Conservation (phyloP, 2,888 invertebrate genomes). For the Melinaea menophilus region DNA sequence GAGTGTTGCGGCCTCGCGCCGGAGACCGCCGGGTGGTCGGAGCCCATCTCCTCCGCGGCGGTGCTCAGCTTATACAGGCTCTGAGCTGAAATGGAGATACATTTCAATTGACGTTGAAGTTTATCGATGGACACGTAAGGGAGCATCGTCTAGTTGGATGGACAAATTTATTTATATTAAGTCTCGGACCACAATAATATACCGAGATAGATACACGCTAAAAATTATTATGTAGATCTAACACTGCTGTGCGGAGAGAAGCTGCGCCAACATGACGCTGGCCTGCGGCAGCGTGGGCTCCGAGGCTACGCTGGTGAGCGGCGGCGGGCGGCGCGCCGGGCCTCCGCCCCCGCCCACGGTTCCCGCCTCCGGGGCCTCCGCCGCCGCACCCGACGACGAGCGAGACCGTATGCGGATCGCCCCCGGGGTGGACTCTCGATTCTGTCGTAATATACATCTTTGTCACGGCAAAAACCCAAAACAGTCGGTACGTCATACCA, state of each 20-base stretch:
- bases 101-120: too few relatives aligned
- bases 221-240: slow-evolving; percentile 43
- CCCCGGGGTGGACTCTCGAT: slow-evolving; percentile 52
- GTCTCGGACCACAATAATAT: too few relatives aligned
- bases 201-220: too few relatives aligned
- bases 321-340: slow-evolving; percentile 65
- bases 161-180: too few relatives aligned
- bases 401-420: slow-evolving; percentile 62
- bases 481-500: too few relatives aligned
- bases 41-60: slow-evolving; percentile 56
- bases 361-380: slow-evolving; percentile 64
- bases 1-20: slow-evolving; percentile 59
- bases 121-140: too few relatives aligned
- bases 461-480: background rate
- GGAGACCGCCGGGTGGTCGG: slow-evolving; percentile 63
- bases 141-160: too few relatives aligned
- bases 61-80: slow-evolving; percentile 73
- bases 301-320: slow-evolving; percentile 85
- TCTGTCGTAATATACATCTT: slow-evolving; percentile 38
- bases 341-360: slow-evolving; percentile 69
- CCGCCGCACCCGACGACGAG: slow-evolving; percentile 70
- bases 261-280: slow-evolving; percentile 89
- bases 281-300: slow-evolving; percentile 84
- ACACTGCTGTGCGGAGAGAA: slow-evolving; percentile 84
- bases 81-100: slow-evolving; percentile 53